Conservation (phyloP, 2,797 vertebrate species). For the Phalanger gymnotis region DNA sequence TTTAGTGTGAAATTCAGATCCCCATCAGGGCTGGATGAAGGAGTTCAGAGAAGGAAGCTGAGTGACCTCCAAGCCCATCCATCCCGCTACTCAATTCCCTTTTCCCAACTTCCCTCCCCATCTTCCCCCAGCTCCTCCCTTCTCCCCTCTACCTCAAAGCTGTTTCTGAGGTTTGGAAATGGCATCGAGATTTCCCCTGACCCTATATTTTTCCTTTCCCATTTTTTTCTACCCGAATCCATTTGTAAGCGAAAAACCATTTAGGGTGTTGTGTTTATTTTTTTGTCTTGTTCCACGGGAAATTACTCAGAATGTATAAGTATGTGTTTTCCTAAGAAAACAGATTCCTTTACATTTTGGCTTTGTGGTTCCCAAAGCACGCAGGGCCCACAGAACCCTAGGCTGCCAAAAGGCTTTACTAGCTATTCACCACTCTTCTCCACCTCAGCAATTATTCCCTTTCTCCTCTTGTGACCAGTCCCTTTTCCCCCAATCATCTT, state of each 20-base stretch:
- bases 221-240: conserved; percentile 70
- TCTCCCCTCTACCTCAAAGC: conserved; percentile 14
- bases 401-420: conserved; percentile 56
- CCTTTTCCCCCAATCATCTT: not conserved
- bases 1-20: not conserved
- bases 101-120: not conserved
- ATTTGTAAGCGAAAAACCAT: conserved; percentile 76
- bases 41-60: not conserved
- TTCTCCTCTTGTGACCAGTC: not conserved
- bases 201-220: conserved; percentile 70
- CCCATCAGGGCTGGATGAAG: not conserved
- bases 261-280: conserved; percentile 77
- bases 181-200: conserved; percentile 52
- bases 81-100: not conserved
- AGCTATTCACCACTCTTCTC: not conserved
- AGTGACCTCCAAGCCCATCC: not conserved
- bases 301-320: conserved; percentile 80
- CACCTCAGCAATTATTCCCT: conserved; percentile 31
- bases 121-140: not conserved
- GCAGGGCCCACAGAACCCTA: conserved; percentile 46
- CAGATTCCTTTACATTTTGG: conserved; percentile 79
- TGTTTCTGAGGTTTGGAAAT: conserved; percentile 75
- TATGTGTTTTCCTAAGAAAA: conserved; percentile 80
- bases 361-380: conserved; percentile 74
- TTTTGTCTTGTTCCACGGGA: conserved; percentile 73